These are phyloP conservation scores for Seison nebaliae DNA, from an alignment of 1,140 invertebrate genomes.

Conservation along the genomic window DNA sequence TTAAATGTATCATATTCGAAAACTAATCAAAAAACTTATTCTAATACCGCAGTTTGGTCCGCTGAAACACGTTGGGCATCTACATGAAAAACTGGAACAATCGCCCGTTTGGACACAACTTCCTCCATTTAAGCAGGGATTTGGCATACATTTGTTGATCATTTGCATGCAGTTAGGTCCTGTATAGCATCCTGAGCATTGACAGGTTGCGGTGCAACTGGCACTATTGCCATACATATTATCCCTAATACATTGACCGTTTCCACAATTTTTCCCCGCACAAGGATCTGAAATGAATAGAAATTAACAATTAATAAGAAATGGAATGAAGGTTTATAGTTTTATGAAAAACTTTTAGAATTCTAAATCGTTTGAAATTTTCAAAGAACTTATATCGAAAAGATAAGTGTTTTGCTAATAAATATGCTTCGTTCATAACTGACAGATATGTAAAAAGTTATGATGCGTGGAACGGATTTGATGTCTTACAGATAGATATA, in stretches of 20 bases:
- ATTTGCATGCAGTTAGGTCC: constrained; percentile 3
- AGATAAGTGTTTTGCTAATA: no score
- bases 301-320: constrained; percentile 14
- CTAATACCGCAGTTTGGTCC: constrained; percentile 12
- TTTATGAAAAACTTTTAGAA: no score
- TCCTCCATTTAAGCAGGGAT: constrained; percentile 14
- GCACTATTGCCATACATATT: constrained; percentile 53
- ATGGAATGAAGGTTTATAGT: no score
- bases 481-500: constrained; percentile 2
- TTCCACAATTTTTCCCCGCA: background rate
- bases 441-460: no score
- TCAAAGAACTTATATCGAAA: no score
- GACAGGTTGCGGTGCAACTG: constrained; percentile 15
- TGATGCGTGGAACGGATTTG: no score
- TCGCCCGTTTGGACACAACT: constrained; percentile 8
- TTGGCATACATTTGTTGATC: constrained; percentile 9
- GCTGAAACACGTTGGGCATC: constrained; percentile 19
- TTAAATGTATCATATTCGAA: constrained; percentile 18
- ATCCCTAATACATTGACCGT: constrained; percentile 19
- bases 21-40: no score
- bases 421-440: no score
- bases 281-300: constrained; percentile 35
- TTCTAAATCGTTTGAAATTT: no score
- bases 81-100: constrained; percentile 39
- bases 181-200: constrained; percentile 44